Base-by-base conservation (phyloP, 2,113 vertebrate species). In the Argyrosomus japonicus region DNA sequence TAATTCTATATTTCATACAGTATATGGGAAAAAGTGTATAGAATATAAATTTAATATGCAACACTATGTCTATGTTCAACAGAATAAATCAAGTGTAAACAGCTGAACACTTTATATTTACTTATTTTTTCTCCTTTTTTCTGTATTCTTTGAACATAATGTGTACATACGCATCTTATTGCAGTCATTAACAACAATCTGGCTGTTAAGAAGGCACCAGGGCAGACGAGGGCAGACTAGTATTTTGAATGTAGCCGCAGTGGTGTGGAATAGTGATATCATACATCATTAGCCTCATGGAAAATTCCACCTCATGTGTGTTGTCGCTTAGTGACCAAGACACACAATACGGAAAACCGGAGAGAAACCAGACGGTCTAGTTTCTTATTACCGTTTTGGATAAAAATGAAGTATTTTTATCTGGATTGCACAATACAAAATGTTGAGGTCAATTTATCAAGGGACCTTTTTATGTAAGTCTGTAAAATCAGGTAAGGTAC, bases 321-420 rank as follows among this genome's bases (percentile, higher is more conserved):
- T 54, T 76, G 86, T 90, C 18, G 70, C 92, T 77, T 85, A 69
- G 86, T 82, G 83, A 91, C 90, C 75, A 83, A 74, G 43, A 77
- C 48, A 74, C 83, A 77, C 57, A 82, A 75, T 74, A 80, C 10
- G 1, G 64, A 81, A 85, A 75, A 62, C 32, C 11, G 23, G 3
- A 76, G 62, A 15, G 61, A 84, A 85, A 78, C 50, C 40, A 69
- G 54, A 51, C 56, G 23, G 18, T n/a, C 29, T n/a, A 11, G 5
- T 17, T 50, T 48, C 57, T 56, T 72, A 23, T 75, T 32, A 53
- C 47, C 13, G 64, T 72, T 74, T 29, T 79, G 25, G 58, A 13
- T 36, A 2, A n/a, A 64, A 77, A 77, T 76, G 8, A 7, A 72
- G 6, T 51, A 27, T 45, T 67, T 43, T 32, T 0, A 36, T 32